phyloP scores from a whole-genome alignment of 2,797 vertebrate genomes.

The Selene dorsalis region DNA sequence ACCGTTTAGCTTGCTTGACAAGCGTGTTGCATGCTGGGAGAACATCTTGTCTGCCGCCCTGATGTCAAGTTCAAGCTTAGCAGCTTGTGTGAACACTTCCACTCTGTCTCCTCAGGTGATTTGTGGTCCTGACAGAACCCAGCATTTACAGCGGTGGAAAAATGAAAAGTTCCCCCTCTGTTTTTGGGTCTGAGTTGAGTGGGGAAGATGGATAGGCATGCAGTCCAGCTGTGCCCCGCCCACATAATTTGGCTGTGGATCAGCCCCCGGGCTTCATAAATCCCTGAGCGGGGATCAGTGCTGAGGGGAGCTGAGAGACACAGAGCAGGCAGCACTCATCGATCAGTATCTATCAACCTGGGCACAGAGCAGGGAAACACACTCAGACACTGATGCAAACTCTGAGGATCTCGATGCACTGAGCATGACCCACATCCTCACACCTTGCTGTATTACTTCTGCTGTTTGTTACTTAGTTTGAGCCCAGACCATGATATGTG shows the following conservation, averaged over 20 bases:
- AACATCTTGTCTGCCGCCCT: slow-evolving; percentile 11
- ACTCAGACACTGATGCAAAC: slow-evolving; percentile 3
- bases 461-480: not conserved
- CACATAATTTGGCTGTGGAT: slow-evolving; percentile 78
- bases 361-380: slow-evolving; percentile 29
- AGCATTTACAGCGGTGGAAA: slow-evolving; percentile 59
- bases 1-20: not conserved
- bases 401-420: not conserved
- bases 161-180: slow-evolving; percentile 40
- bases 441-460: not conserved
- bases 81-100: slow-evolving; percentile 56
- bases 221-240: slow-evolving; percentile 76
- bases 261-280: slow-evolving; percentile 77
- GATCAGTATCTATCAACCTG: slow-evolving; percentile 69
- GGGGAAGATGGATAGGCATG: slow-evolving; percentile 76
- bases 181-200: slow-evolving; percentile 53
- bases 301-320: slow-evolving; percentile 65
- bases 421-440: not conserved
- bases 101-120: slow-evolving; percentile 54
- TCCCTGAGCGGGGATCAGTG: slow-evolving; percentile 48
- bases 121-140: slow-evolving; percentile 65
- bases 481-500: not conserved
- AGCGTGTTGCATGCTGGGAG: slow-evolving; percentile 33
- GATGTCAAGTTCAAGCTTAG: slow-evolving; percentile 49
- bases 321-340: slow-evolving; percentile 54